Conservation (phyloP, 1,140 invertebrate genomes). For the Drosophila ercepeae region DNA sequence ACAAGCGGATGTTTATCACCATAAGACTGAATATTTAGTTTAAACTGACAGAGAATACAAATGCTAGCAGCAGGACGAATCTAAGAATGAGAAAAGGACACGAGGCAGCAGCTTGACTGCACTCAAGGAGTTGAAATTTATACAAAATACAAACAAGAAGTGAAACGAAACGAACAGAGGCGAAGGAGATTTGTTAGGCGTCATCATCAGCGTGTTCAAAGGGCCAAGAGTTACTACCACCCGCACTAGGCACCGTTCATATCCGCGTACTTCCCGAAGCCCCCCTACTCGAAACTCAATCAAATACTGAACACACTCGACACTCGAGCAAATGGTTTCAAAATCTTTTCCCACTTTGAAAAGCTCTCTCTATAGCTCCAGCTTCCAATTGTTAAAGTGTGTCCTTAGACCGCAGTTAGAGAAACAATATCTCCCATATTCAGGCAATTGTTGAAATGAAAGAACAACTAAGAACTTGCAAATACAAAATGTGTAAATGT, state of each 20-base stretch:
- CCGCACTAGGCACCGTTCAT: conserved; percentile 27
- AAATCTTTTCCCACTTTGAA: conserved; percentile 36
- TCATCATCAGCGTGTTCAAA: conserved; percentile 49
- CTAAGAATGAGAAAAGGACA: conserved; percentile 1
- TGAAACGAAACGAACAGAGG: not conserved
- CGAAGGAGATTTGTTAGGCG: conserved; percentile 5
- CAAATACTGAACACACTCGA: conserved; percentile 41
- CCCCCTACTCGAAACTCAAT: conserved; percentile 41
- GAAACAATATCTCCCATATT: conserved; percentile 2
- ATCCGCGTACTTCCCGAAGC: conserved; percentile 5
- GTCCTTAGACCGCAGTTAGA: not conserved
- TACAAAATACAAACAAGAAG: conserved; percentile 22
- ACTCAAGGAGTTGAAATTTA: conserved; percentile 23
- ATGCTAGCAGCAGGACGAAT: conserved; percentile 28
- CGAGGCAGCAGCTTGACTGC: conserved; percentile 38
- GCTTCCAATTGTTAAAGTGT: conserved; percentile 16
- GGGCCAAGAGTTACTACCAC: conserved; percentile 65
- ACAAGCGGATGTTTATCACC: conserved; percentile 83
- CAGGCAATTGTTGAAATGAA: conserved; percentile 3
- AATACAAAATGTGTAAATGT: conserved; percentile 23
- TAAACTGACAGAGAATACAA: conserved; percentile 59
- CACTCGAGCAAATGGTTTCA: conserved; percentile 70
- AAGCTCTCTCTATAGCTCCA: not conserved
- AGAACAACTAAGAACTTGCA: conserved; percentile 1
- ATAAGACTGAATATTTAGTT: conserved; percentile 83